phyloP scores from a whole-genome alignment of 2,113 vertebrate species.

The Chamaea fasciata region DNA sequence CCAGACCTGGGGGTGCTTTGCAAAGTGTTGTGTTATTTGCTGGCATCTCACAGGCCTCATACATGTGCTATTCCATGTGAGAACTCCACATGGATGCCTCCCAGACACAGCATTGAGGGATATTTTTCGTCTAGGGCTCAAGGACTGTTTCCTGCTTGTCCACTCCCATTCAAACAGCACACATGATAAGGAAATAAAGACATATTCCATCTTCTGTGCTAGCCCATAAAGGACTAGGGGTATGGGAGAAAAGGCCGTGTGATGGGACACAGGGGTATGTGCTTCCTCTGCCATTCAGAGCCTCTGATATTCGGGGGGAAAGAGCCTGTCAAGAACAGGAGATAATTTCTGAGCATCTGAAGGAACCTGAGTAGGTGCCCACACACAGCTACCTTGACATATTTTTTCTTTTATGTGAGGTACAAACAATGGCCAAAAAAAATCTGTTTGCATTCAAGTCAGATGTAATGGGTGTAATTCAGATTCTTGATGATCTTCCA shows the following conservation, averaged over 20 bases:
- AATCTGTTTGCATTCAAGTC: background rate
- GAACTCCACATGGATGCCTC: background rate
- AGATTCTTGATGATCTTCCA: background rate
- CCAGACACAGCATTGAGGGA: background rate
- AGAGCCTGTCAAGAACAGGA: background rate
- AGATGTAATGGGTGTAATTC: background rate
- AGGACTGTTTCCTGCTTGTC: background rate
- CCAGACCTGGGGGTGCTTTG: background rate
- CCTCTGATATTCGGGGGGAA: background rate
- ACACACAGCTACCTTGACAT: background rate
- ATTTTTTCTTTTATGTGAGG: background rate
- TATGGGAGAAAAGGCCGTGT: background rate
- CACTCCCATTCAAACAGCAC: background rate
- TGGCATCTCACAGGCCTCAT: background rate
- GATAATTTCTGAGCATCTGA: background rate
- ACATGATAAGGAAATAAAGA: background rate
- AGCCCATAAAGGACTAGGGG: background rate
- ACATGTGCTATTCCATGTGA: rapidly evolving
- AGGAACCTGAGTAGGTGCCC: background rate
- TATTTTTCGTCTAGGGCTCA: background rate
- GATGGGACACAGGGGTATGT: rapidly evolving
- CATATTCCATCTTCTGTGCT: background rate
- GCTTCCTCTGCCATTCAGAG: background rate
- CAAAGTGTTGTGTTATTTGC: background rate
- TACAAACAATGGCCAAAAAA: background rate